These are phyloP conservation scores for Porites lobata DNA, from an alignment of 92 coral and sea anemone genomes.

Conservation along the genomic window DNA sequence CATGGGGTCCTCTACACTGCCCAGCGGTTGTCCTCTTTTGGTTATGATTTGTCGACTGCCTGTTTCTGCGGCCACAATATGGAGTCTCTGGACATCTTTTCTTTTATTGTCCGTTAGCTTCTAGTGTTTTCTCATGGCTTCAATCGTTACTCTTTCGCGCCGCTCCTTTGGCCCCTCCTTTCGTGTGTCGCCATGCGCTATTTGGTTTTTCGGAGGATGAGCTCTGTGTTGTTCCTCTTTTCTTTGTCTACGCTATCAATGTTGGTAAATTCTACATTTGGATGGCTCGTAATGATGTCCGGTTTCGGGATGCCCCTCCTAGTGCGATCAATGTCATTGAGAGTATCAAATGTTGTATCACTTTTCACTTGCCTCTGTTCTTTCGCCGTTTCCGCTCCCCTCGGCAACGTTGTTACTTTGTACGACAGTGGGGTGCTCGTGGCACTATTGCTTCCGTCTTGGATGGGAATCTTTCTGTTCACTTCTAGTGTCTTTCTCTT, in stretches of 20 bases:
- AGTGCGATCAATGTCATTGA: neutral
- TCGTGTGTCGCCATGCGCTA: neutral
- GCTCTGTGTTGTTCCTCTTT: neutral
- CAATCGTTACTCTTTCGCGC: neutral
- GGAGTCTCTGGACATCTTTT: neutral
- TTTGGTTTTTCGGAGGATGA: neutral
- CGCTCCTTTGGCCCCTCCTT: neutral
- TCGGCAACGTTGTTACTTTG: neutral
- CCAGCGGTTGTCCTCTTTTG: too few relatives aligned
- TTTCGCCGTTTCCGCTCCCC: neutral
- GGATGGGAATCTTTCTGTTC: neutral
- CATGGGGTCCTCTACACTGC: too few relatives aligned
- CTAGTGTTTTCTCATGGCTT: neutral
- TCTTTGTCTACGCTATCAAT: neutral
- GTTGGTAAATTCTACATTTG: neutral
- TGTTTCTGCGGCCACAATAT: neutral
- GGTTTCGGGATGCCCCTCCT: neutral
- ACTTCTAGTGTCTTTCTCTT: neutral
- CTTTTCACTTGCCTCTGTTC: neutral
- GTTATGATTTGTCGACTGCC: neutral
- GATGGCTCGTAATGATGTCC: neutral
- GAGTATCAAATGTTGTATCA: neutral
- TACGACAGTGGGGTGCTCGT: neutral
- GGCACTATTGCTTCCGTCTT: neutral
- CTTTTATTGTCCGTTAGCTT: neutral